These are phyloP conservation scores for Mesaphorura yosii DNA, from an alignment of 1,140 invertebrate species.

Conservation along the genomic window DNA sequence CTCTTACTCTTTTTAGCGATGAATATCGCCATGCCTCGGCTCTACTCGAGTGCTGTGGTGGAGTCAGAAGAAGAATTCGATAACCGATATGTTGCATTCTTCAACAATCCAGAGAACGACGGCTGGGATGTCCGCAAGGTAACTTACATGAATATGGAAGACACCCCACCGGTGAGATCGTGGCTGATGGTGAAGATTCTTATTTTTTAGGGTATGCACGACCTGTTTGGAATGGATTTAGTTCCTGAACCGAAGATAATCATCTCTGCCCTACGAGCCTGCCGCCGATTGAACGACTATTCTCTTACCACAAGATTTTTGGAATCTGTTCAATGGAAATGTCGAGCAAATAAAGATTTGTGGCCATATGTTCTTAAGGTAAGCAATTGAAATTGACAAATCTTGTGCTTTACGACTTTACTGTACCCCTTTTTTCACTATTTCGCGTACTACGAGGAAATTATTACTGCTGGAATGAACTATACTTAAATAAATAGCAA, in stretches of 20 bases:
- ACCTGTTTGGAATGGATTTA: conserved; percentile 69
- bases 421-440: neutral
- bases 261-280: conserved; percentile 79
- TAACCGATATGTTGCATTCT: conserved; percentile 66
- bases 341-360: conserved; percentile 68
- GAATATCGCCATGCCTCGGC: no score
- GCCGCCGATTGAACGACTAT: conserved; percentile 86
- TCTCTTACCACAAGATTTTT: conserved; percentile 82
- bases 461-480: neutral
- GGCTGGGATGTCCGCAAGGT: conserved; percentile 86
- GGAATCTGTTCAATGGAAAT: conserved; percentile 83
- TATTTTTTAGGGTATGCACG: conserved; percentile 42
- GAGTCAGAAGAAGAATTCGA: conserved; percentile 60
- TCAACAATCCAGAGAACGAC: conserved; percentile 82
- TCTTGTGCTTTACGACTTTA: neutral
- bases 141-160: neutral
- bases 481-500: neutral
- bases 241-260: conserved; percentile 92
- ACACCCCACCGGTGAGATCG: neutral
- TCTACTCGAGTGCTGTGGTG: conserved; percentile 1
- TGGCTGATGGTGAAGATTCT: neutral
- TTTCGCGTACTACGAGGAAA: no score
- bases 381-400: conserved; percentile 6
- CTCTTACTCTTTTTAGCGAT: no score
- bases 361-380: conserved; percentile 74